Evolutionary conservation across 92 coral and sea anemone genomes (phyloP), one percentile per base, ranked within the genome.

Genomic region (Umimayanthus chanpuru): DNA sequence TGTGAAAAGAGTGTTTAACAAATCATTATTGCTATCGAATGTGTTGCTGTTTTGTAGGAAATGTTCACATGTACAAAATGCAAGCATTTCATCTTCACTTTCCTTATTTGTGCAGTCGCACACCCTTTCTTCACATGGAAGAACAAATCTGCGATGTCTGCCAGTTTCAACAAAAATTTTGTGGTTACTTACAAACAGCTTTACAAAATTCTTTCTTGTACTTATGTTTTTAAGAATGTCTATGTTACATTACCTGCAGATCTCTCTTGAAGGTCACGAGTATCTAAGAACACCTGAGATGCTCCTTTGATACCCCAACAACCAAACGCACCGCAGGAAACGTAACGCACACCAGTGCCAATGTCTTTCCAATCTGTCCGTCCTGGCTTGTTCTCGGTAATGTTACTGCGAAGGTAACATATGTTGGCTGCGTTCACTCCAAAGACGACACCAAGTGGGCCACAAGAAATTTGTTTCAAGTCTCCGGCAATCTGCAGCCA

Each of bases 271-370:
- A 16, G 5, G 36, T 28, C 29, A 71, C 16, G 4, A 71, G 36
- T 74, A 16, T 74, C 28, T 9, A 39, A 74, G 8, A 74, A 74
- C 26, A 53, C 50, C 20, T 4, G 15, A 15, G 40, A 16, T 71
- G 21, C 28, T n/a, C n/a, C 28, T 16, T 20, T 32, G 28, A 74
- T 74, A 11, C 79, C 79, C 79, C 79, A 74, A 26, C 79, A 74
- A 38, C 79, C 79, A 36, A 38, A 38, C 49, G 79, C 50, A 74
- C 79, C 47, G 25, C 79, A 74, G 40, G 79, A 74, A 36, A 74
- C n/a, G 41, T 74, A 74, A 38, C 40, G 1, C 39, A 74, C 4
- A 18, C 79, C 79, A 36, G 21, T 32, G 50, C 79, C 4, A 74
- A 26, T 16, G 3, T 15, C 25, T 21, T 2, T 18, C 79, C 79